Conservation (phyloP, 1,140 invertebrate genomes). For the Lepidurus arcticus region DNA sequence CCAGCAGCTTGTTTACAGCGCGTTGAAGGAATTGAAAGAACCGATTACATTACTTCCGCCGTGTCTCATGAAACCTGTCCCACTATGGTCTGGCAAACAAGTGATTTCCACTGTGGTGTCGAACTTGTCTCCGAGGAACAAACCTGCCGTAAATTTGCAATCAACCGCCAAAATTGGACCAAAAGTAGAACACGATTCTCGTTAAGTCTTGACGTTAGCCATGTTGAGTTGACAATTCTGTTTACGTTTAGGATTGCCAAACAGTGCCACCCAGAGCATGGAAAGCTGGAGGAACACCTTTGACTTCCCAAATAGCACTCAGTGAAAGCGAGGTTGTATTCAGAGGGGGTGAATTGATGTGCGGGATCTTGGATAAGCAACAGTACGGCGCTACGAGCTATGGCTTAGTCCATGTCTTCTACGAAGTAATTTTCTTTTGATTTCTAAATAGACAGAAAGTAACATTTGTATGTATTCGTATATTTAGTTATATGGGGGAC, state of each 20-base stretch:
- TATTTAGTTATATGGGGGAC: slow-evolving; percentile 78
- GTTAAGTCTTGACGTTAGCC: not conserved
- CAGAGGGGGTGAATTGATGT: slow-evolving; percentile 76
- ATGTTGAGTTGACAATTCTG: slow-evolving; percentile 17
- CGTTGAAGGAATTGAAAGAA: slow-evolving; percentile 55
- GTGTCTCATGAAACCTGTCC: slow-evolving; percentile 76
- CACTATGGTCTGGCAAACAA: slow-evolving; percentile 97
- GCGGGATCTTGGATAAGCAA: slow-evolving; percentile 93
- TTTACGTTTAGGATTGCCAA: slow-evolving; percentile 57
- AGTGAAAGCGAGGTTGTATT: slow-evolving; percentile 89
- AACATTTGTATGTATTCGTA: slow-evolving; percentile 34
- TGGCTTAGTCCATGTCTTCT: slow-evolving; percentile 86
- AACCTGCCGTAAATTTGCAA: slow-evolving; percentile 65
- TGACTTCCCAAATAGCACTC: slow-evolving; percentile 57
- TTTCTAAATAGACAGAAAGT: slow-evolving; percentile 3
- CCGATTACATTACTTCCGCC: slow-evolving; percentile 73
- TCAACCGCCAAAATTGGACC: slow-evolving; percentile 77
- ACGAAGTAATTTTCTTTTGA: slow-evolving; percentile 55
- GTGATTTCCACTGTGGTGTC: slow-evolving; percentile 79
- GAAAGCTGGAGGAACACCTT: slow-evolving; percentile 56
- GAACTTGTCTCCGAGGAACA: slow-evolving; percentile 74
- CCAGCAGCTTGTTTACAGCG: slow-evolving; percentile 82
- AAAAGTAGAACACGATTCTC: slow-evolving; percentile 50
- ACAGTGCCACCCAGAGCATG: slow-evolving; percentile 50
- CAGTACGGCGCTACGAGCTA: slow-evolving; percentile 93